Evolutionary conservation across 2,888 invertebrate species (phyloP), one percentile per base, ranked within the genome.

Genomic region (Trachelus iudaicus): DNA sequence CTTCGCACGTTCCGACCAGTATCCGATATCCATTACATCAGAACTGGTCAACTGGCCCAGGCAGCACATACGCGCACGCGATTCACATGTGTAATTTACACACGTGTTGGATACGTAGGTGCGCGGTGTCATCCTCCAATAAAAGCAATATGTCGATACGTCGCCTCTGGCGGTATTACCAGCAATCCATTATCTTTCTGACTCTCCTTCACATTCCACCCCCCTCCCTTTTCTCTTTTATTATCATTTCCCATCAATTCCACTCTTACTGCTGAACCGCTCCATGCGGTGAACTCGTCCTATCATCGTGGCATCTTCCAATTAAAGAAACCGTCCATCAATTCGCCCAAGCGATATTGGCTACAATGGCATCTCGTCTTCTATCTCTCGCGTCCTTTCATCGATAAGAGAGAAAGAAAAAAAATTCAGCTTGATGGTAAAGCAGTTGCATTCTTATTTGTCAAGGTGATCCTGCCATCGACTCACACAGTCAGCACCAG

Each of bases 401-500:
- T 9, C 23, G 23, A 56, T 56, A 71, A 71, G 71, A 33, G 71
- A 71, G 34, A 71, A 71, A 1, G 71, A 34, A 15, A 34, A 34
- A 71, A 71, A n/a, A 23, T 30, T 6, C 6, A 31, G 13, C 11
- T 15, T 11, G 30, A 71, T 23, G 71, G 11, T 71, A 71, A 33
- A 71, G 13, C 30, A 23, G 34, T 71, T 71, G 31, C 71, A 33
- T 33, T 71, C 35, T 77, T 73, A 74, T 73, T 74, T 13, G 15
- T n/a, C 85, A 83, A 85, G 83, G 34, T 56, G 73, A 68, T 30
- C 75, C 73, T 75, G 73, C 80, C 92, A 0, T 88, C 93, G 84
- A 93, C 93, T 11, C 94, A 2, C 56, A 23, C 9, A 9, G 77
- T 77, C 1, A 31, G 35, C 4, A 12, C 12, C 35, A 88, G 87